These are phyloP conservation scores for Tiliqua scincoides DNA, from an alignment of 2,113 vertebrate genomes.

Conservation along the genomic window DNA sequence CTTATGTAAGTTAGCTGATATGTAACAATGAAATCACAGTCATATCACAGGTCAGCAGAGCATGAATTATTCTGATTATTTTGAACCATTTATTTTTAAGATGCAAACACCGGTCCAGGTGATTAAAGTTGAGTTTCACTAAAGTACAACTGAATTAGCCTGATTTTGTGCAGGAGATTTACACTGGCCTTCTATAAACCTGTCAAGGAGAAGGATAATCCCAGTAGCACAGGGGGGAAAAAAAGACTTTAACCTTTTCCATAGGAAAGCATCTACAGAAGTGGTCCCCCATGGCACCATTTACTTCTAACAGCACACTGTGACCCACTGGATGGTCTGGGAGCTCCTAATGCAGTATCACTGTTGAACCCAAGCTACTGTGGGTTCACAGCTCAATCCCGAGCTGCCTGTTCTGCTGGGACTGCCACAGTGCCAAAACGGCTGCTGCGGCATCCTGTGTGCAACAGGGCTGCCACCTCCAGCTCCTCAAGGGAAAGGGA, in stretches of 20 bases:
- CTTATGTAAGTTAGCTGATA: background rate
- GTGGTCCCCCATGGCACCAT: conserved; percentile 18
- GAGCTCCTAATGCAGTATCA: background rate
- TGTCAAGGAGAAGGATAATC: conserved; percentile 32
- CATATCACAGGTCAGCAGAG: background rate
- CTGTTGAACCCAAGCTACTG: too few species aligned
- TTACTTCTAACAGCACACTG: background rate
- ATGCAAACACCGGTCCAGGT: background rate
- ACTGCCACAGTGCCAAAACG: too few species aligned
- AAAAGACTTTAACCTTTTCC: conserved; percentile 6
- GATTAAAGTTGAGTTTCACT: background rate
- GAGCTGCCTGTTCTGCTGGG: too few species aligned
- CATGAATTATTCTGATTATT: background rate
- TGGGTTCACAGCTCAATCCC: too few species aligned
- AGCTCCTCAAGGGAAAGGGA: too few species aligned
- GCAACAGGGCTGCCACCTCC: too few species aligned
- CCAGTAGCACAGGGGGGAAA: conserved; percentile 33
- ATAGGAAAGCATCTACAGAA: conserved; percentile 12
- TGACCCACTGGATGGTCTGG: background rate
- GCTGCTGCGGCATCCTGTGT: too few species aligned
- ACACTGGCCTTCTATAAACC: background rate
- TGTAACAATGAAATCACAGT: background rate
- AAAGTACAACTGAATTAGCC: background rate
- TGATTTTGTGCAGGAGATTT: background rate
- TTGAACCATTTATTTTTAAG: background rate